Evolutionary conservation across 37 sponge, comb jelly and placozoan genomes (phyloP).

Genomic region (Eunapius fragilis): DNA sequence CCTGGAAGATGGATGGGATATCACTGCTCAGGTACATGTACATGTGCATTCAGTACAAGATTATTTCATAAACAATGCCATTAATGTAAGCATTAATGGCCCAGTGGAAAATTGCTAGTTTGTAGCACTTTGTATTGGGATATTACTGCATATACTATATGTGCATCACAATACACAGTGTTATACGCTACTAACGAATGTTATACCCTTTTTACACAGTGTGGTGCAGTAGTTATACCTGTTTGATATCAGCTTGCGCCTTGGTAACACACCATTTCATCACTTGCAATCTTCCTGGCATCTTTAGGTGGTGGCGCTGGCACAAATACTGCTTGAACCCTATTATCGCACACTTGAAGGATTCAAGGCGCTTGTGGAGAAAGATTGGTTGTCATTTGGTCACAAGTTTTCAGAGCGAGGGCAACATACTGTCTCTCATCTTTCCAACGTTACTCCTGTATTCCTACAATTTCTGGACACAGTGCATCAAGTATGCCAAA

Average conservation of each 20-base stretch:
- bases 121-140: too few relatives aligned
- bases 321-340: slow-evolving; percentile 88
- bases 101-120: too few relatives aligned
- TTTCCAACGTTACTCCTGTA: slow-evolving; percentile 63
- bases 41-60: not conserved
- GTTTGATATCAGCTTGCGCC: too few relatives aligned
- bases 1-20: slow-evolving; percentile 93
- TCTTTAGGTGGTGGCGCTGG: slow-evolving; percentile 77
- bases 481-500: slow-evolving; percentile 80
- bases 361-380: slow-evolving; percentile 84
- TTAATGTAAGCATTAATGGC: too few relatives aligned
- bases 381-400: slow-evolving; percentile 97
- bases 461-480: slow-evolving; percentile 94
- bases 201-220: too few relatives aligned
- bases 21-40: slow-evolving; percentile 71
- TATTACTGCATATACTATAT: too few relatives aligned
- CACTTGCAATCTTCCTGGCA: not conserved
- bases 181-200: too few relatives aligned
- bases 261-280: not conserved
- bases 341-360: slow-evolving; percentile 91
- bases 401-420: slow-evolving; percentile 84
- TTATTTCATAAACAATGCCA: too few relatives aligned
- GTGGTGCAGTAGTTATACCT: too few relatives aligned
- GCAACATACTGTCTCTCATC: slow-evolving; percentile 42
- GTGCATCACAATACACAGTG: too few relatives aligned